Evolutionary conservation across 2,888 invertebrate genomes (phyloP).

Genomic region (Drosophila phalerata): DNA sequence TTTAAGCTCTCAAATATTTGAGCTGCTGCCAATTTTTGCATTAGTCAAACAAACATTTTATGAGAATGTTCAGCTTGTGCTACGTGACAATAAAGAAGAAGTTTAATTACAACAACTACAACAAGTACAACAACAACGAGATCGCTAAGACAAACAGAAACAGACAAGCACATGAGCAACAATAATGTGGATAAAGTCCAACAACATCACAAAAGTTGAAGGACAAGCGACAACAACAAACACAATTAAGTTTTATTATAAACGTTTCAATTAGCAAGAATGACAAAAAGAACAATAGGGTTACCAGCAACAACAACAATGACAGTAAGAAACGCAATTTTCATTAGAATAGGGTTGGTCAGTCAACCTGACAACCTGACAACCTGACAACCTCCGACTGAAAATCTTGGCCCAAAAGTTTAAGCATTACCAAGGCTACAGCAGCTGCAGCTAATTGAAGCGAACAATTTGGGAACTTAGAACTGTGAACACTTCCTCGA

Average conservation of each 20-base stretch:
- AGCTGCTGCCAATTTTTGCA: slow-evolving; percentile 31
- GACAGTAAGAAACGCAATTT: slow-evolving; percentile 29
- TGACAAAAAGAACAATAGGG: slow-evolving; percentile 41
- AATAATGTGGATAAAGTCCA: slow-evolving; percentile 9
- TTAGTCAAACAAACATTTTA: background rate
- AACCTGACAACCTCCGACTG: slow-evolving; percentile 18
- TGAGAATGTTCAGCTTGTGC: slow-evolving; percentile 6
- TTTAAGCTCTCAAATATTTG: slow-evolving; percentile 51
- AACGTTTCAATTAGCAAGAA: slow-evolving; percentile 72
- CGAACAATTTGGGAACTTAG: slow-evolving; percentile 45
- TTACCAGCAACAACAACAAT: slow-evolving; percentile 12
- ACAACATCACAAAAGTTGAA: slow-evolving; percentile 16
- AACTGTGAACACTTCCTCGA: slow-evolving; percentile 16
- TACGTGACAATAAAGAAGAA: slow-evolving; percentile 36
- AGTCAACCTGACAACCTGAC: slow-evolving; percentile 33
- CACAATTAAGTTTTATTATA: slow-evolving; percentile 69
- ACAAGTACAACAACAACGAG: slow-evolving; percentile 4
- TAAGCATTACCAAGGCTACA: slow-evolving; percentile 46
- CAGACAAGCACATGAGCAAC: slow-evolving; percentile 9
- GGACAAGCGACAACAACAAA: slow-evolving; percentile 18
- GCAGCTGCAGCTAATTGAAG: slow-evolving; percentile 75
- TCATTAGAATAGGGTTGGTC: slow-evolving; percentile 38
- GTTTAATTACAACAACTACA: slow-evolving; percentile 26
- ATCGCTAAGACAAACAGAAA: slow-evolving; percentile 12
- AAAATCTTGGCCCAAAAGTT: slow-evolving; percentile 66